A percentile compares a stretch with the other conserved stretches of the same genome.
Conservation (phyloP, 1,140 invertebrate species). For the Cylas formicarius region DNA sequence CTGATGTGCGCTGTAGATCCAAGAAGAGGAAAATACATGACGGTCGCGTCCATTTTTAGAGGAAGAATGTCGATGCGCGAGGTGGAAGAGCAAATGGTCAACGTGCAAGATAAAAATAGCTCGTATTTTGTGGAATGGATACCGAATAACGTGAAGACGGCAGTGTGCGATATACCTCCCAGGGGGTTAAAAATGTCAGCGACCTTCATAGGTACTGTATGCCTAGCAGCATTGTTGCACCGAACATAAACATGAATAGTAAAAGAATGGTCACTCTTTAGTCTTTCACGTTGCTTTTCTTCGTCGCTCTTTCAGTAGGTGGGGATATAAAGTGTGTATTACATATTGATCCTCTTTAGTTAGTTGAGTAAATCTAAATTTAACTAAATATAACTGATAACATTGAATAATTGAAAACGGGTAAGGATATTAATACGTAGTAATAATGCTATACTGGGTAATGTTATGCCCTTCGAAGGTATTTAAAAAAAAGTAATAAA, state of each 20-base stretch:
- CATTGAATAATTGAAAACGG: too few species aligned
- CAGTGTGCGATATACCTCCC: conserved; percentile 58
- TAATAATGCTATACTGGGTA: too few species aligned
- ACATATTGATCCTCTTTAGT: too few species aligned
- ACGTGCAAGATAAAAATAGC: conserved; percentile 63
- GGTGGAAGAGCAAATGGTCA: conserved; percentile 62
- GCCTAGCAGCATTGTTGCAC: too few species aligned
- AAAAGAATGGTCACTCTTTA: not conserved
- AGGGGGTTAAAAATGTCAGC: conserved; percentile 60
- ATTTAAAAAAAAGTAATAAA: too few species aligned
- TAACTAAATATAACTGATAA: too few species aligned
- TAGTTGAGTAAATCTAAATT: too few species aligned
- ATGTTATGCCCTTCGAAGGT: too few species aligned
- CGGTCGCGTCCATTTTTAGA: conserved; percentile 66
- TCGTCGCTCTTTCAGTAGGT: not conserved
- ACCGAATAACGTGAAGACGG: conserved; percentile 57
- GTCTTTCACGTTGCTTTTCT: not conserved
- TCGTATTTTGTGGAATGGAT: conserved; percentile 72
- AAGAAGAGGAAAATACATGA: conserved; percentile 52
- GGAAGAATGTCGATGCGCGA: conserved; percentile 55
- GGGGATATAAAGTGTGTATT: not conserved
- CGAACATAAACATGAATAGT: not conserved
- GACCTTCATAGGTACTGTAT: conserved; percentile 57
- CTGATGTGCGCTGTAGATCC: conserved; percentile 73
- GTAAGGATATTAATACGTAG: too few species aligned